Evolutionary conservation across 2,797 vertebrate species (phyloP).

Genomic region (Rhincodon typus): DNA sequence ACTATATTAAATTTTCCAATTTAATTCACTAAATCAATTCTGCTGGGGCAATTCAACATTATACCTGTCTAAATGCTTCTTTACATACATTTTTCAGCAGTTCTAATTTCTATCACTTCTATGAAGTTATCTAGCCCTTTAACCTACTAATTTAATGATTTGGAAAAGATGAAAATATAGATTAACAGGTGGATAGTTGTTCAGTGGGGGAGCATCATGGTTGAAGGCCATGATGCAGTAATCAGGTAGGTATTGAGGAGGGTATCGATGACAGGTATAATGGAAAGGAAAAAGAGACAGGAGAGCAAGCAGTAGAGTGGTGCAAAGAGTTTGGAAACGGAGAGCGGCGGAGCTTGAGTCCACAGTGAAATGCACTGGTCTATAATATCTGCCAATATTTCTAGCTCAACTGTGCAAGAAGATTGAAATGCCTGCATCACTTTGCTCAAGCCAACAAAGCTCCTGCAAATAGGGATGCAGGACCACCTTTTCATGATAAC

Average conservation of each 20-base stretch:
- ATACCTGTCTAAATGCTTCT: not conserved
- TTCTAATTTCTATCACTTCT: not conserved
- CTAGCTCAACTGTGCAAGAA: not conserved
- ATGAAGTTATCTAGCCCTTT: not conserved
- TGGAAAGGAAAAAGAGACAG: not conserved
- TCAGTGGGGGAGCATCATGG: not conserved
- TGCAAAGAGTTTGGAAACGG: not conserved
- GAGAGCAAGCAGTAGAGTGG: not conserved
- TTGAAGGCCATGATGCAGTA: not conserved
- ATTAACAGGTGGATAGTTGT: not conserved
- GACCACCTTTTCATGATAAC: not conserved
- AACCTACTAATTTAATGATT: not conserved
- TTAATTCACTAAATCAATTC: not conserved
- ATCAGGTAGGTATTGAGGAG: not conserved
- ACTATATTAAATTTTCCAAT: not conserved
- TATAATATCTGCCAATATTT: not conserved
- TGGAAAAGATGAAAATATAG: not conserved
- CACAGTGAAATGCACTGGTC: not conserved
- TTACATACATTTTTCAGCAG: not conserved
- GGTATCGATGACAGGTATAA: not conserved
- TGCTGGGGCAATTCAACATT: not conserved
- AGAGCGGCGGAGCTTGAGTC: not conserved
- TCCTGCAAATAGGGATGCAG: not conserved
- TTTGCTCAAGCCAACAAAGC: not conserved
- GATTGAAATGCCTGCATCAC: not conserved